These are phyloP conservation scores for Itoplectis maculator DNA, from an alignment of 2,888 invertebrate genomes.

Conservation along the genomic window DNA sequence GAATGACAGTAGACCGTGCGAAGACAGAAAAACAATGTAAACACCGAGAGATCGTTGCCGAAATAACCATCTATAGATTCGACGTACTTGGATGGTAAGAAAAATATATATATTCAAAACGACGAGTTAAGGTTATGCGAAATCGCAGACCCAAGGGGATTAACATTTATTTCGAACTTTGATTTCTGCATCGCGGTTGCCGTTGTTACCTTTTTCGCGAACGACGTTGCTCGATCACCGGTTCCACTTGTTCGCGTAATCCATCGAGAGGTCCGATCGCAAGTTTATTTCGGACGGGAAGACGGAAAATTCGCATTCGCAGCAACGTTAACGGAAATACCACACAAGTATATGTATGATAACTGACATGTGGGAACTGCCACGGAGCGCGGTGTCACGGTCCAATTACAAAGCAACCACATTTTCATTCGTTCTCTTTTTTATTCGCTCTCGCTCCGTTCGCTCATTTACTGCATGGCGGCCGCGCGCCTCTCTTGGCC, in stretches of 20 bases:
- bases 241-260: slow-evolving; percentile 39
- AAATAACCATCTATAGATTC: neutral
- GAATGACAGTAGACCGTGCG: neutral
- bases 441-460: neutral
- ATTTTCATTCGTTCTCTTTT: neutral
- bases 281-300: slow-evolving; percentile 26
- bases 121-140: slow-evolving; percentile 29
- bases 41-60: neutral
- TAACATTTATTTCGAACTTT: neutral
- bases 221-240: slow-evolving; percentile 17
- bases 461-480: neutral
- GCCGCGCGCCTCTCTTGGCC: too few species aligned
- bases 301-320: slow-evolving; percentile 27
- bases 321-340: slow-evolving; percentile 12
- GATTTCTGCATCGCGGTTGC: neutral
- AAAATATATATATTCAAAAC: neutral
- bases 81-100: neutral
- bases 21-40: slow-evolving; percentile 18
- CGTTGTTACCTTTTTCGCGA: slow-evolving; percentile 20
- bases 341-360: slow-evolving; percentile 9
- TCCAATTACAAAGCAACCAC: slow-evolving; percentile 17
- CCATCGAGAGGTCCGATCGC: neutral
- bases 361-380: slow-evolving; percentile 29
- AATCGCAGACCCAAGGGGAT: neutral
- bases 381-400: slow-evolving; percentile 22